These are phyloP conservation scores for Beaufortia kweichowensis DNA, from an alignment of 2,113 vertebrate species.

Conservation along the genomic window DNA sequence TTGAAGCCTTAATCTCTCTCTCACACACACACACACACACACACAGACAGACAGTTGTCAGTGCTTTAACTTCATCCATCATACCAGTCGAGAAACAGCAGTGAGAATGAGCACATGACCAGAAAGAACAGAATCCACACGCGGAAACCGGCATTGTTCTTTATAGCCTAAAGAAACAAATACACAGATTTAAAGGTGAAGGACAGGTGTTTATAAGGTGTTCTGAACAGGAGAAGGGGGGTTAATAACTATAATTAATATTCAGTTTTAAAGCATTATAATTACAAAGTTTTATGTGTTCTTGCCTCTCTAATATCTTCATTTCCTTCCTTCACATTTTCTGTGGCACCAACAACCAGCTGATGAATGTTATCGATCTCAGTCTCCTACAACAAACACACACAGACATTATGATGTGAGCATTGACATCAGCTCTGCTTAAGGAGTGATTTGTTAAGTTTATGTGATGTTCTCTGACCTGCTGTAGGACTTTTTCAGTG, in stretches of 20 bases:
- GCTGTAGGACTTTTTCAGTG: constrained; percentile 94
- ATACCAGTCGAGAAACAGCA: constrained; percentile 98
- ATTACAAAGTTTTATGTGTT: too few relatives aligned
- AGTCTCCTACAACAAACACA: constrained; percentile 76
- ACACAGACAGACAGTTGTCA: not conserved
- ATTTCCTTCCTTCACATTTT: constrained; percentile 97
- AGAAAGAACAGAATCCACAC: constrained; percentile 99
- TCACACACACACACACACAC: not conserved
- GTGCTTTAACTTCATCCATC: constrained; percentile 77
- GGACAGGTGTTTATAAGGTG: too few relatives aligned
- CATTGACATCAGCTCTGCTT: not conserved
- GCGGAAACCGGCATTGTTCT: constrained; percentile 97
- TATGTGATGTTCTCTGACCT: constrained; percentile 71
- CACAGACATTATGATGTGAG: not conserved
- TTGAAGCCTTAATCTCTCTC: too few relatives aligned
- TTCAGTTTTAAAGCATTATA: too few relatives aligned
- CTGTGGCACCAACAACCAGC: constrained; percentile 92
- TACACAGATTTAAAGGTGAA: not conserved
- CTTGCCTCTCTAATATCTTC: constrained; percentile 96
- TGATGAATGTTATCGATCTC: constrained; percentile 95
- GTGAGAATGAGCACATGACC: constrained; percentile 97
- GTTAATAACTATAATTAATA: too few relatives aligned
- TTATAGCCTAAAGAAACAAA: constrained; percentile 84
- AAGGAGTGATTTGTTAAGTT: not conserved
- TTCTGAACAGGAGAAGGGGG: too few relatives aligned